Percentiles rank a stretch among this genome's conserved stretches.
Evolutionary conservation across 2,113 vertebrate species (phyloP).

Genomic region (Gasterosteus nipponicus): DNA sequence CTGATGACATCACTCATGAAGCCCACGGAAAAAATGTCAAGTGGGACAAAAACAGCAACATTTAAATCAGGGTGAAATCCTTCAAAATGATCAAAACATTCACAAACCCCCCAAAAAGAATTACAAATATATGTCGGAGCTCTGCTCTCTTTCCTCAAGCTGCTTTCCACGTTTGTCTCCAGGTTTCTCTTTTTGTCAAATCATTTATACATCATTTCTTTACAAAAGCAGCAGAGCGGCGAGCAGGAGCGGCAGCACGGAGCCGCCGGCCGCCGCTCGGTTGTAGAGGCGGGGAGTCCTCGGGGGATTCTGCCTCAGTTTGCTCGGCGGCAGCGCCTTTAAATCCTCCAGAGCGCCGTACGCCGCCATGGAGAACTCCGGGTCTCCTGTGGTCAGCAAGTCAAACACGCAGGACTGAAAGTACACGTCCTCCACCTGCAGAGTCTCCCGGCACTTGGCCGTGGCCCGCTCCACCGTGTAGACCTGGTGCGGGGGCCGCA

Average conservation of each 20-base stretch:
- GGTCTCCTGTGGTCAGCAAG: slow-evolving; percentile 86
- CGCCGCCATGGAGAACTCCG: slow-evolving; percentile 86
- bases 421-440: slow-evolving; percentile 87
- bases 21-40: slow-evolving; percentile 19
- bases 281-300: slow-evolving; percentile 67
- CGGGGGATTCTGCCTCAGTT: slow-evolving; percentile 81
- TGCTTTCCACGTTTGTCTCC: slow-evolving; percentile 56
- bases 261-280: slow-evolving; percentile 30
- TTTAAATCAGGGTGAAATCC: slow-evolving; percentile 53
- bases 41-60: not conserved
- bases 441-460: slow-evolving; percentile 82
- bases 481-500: slow-evolving; percentile 68
- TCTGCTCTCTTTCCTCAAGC: slow-evolving; percentile 74
- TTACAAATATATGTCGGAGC: slow-evolving; percentile 28
- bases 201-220: slow-evolving; percentile 28
- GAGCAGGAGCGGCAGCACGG: slow-evolving; percentile 57
- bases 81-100: slow-evolving; percentile 61
- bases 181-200: slow-evolving; percentile 13
- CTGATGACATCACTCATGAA: slow-evolving; percentile 21
- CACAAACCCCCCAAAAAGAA: slow-evolving; percentile 20
- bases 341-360: slow-evolving; percentile 85
- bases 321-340: slow-evolving; percentile 84
- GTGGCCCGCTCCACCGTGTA: slow-evolving; percentile 84
- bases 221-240: slow-evolving; percentile 70
- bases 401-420: slow-evolving; percentile 90